Base-by-base conservation (phyloP, 2,113 vertebrate genomes). In the Elachura formosa region DNA sequence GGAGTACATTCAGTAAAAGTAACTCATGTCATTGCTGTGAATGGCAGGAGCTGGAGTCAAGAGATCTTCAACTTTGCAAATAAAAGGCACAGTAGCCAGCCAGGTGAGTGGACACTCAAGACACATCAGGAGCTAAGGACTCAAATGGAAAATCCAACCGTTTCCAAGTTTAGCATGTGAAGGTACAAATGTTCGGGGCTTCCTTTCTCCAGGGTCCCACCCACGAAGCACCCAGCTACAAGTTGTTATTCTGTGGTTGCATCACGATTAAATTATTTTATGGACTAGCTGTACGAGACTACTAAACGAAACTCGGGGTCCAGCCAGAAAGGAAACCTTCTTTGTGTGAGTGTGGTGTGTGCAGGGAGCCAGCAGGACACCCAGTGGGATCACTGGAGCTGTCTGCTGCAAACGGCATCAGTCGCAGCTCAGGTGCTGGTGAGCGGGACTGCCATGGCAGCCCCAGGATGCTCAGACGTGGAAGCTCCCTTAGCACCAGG, bases 21-120 rank as follows among this genome's bases (percentile, higher is more conserved):
- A 56, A 8, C 19, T 64, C 1, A 6, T 33, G 26, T 26, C 48
- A 33, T 5, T 36, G 36, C 58, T 49, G 34, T 26, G 31, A 48
- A 40, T 0, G 0, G 31, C 25, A 43, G 34, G 6, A 72, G 31
- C 10, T 0, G 0, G 16, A 36, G 22, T 14, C 26, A 56, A 56
- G 41, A 63, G 31, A 49, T 14, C 26, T 41, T 66, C 26, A 66
- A 51, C 18, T 36, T 16, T n/a, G 22, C 51, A 28, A 23, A 51
- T 12, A 36, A 43, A 64, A 10, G 34, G 31, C 18, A 63, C 2
- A 5, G 34, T 22, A 62, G 22, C 12, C 43, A 68, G 38, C 24
- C 43, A 36, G 13, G 34, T 56, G 36, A 80, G 43, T 11, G 26
- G 43, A 56, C 43, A 26, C 31, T 31, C 14, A 56, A 56, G 21